Evolutionary conservation across 2,888 invertebrate species (phyloP).

Genomic region (Augochlorella aurata): DNA sequence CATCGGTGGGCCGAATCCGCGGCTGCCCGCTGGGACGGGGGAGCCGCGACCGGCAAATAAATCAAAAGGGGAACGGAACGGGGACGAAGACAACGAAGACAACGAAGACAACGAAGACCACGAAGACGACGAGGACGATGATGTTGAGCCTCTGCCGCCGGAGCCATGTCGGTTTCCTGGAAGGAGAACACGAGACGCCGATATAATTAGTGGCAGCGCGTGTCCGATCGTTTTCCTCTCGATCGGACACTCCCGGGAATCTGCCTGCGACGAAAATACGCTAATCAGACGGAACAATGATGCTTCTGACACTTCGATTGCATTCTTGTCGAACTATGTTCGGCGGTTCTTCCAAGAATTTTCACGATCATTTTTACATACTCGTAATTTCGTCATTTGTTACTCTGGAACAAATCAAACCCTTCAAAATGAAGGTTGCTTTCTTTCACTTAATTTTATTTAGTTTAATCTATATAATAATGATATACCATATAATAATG

Average conservation of each 20-base stretch:
- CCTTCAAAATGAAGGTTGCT: no score
- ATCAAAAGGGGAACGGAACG: conserved; percentile 57
- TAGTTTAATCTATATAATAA: no score
- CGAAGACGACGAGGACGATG: conserved; percentile 25
- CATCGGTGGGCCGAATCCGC: conserved; percentile 62
- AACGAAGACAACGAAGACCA: not conserved
- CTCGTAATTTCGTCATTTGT: not conserved
- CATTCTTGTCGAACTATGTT: not conserved
- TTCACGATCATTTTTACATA: not conserved
- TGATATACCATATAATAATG: no score
- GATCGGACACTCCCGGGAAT: conserved; percentile 22
- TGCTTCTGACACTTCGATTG: not conserved
- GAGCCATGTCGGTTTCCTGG: conserved; percentile 75
- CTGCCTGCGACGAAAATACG: conserved; percentile 35
- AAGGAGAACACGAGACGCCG: conserved; percentile 74
- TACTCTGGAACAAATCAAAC: no score
- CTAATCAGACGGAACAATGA: not conserved
- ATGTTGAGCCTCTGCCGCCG: conserved; percentile 58
- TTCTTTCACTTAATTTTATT: no score
- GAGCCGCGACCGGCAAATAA: conserved; percentile 61
- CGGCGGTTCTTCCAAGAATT: not conserved
- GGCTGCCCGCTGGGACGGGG: conserved; percentile 52
- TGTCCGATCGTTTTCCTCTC: conserved; percentile 67
- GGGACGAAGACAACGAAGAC: conserved; percentile 19
- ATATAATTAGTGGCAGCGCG: conserved; percentile 79